Percentiles rank a stretch among this genome's conserved stretches.
phyloP scores from a whole-genome alignment of 2,888 invertebrate species.

The Bombylius major region DNA sequence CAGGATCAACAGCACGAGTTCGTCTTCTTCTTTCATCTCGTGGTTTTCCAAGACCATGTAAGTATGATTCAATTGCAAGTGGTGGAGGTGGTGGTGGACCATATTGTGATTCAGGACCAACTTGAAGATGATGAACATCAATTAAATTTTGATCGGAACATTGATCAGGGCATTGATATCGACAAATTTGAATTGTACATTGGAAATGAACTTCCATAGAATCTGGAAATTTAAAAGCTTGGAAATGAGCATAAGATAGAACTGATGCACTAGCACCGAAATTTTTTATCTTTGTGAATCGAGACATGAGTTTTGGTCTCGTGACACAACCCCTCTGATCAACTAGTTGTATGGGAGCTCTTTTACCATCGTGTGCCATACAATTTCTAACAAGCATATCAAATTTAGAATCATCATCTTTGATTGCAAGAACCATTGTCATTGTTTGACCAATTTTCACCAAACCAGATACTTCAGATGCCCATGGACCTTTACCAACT shows the following conservation, averaged over 20 bases:
- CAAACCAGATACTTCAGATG: slow-evolving; percentile 84
- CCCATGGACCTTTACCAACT: slow-evolving; percentile 91
- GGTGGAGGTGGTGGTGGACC: slow-evolving; percentile 54
- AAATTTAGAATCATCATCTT: slow-evolving; percentile 88
- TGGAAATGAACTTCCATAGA: slow-evolving; percentile 95
- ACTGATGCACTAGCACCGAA: slow-evolving; percentile 89
- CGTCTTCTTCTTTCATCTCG: slow-evolving; percentile 61
- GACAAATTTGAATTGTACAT: slow-evolving; percentile 87
- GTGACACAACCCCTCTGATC: slow-evolving; percentile 89
- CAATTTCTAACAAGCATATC: slow-evolving; percentile 92
- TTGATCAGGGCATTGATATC: slow-evolving; percentile 86
- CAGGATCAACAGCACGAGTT: slow-evolving; percentile 51
- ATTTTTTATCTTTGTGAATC: slow-evolving; percentile 90
- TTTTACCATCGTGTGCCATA: slow-evolving; percentile 87
- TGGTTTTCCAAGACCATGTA: slow-evolving; percentile 48
- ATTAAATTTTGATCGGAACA: slow-evolving; percentile 56
- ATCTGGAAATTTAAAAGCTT: slow-evolving; percentile 91
- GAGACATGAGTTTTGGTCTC: slow-evolving; percentile 81
- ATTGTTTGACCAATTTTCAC: slow-evolving; percentile 93
- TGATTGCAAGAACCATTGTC: slow-evolving; percentile 93
- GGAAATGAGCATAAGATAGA: slow-evolving; percentile 83
- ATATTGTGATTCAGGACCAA: slow-evolving; percentile 49
- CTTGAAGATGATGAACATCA: slow-evolving; percentile 44
- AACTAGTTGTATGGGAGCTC: slow-evolving; percentile 84
- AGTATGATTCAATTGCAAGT: slow-evolving; percentile 48